Evolutionary conservation across 2,888 invertebrate species (phyloP).

Genomic region (Boloria selene): DNA sequence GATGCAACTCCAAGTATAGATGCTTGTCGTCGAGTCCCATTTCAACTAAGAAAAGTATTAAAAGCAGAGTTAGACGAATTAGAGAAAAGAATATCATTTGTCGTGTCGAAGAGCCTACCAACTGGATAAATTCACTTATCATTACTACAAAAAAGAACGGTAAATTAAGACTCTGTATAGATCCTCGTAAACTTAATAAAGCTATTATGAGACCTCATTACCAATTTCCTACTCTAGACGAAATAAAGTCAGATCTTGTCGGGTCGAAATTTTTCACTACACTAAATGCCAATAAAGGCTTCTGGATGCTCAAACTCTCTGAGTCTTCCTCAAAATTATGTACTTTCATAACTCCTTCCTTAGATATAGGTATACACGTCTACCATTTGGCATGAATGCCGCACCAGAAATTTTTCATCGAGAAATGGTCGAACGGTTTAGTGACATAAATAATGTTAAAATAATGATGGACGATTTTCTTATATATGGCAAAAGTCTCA

Average conservation of each 20-base stretch:
- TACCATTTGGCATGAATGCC: slow-evolving; percentile 41
- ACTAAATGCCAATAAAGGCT: slow-evolving; percentile 36
- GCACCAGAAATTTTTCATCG: slow-evolving; percentile 30
- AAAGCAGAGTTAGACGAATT: not conserved
- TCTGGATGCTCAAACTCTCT: slow-evolving; percentile 32
- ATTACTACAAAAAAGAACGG: slow-evolving; percentile 22
- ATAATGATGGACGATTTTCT: no score
- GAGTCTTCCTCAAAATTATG: slow-evolving; percentile 29
- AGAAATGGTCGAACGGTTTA: no score
- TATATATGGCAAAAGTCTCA: no score
- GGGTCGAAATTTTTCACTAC: slow-evolving; percentile 24
- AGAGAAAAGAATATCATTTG: slow-evolving; percentile 1
- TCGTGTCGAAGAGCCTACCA: not conserved
- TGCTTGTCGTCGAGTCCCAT: not conserved
- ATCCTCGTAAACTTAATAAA: slow-evolving; percentile 31
- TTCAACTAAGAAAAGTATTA: not conserved
- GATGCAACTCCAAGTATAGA: not conserved
- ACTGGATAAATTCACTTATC: not conserved
- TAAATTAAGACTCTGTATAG: slow-evolving; percentile 26
- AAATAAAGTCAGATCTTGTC: slow-evolving; percentile 24
- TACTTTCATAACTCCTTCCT: slow-evolving; percentile 37
- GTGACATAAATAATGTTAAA: no score
- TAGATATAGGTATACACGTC: slow-evolving; percentile 34
- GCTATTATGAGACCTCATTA: slow-evolving; percentile 26
- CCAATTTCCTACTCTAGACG: slow-evolving; percentile 28